A percentile compares a stretch with the other conserved stretches of the same genome.
These are phyloP conservation scores for Sisor rabdophorus DNA, from an alignment of 2,113 vertebrate species.

Conservation along the genomic window DNA sequence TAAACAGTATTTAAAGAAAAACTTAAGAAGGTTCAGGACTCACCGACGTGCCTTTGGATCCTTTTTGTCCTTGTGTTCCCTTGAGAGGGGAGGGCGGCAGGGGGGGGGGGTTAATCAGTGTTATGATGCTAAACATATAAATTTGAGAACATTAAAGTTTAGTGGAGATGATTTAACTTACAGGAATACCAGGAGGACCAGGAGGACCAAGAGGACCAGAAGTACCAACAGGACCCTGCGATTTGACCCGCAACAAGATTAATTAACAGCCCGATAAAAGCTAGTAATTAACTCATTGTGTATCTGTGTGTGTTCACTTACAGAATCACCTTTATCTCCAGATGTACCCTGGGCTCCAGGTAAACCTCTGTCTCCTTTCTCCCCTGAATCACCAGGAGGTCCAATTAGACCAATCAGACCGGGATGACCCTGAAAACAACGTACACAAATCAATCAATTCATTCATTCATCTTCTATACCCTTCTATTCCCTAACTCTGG, in stretches of 20 bases:
- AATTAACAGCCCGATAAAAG: too few relatives aligned
- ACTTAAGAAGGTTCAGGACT: slow-evolving; percentile 60
- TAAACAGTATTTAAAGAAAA: too few relatives aligned
- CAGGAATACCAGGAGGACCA: slow-evolving; percentile 90
- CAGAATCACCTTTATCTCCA: slow-evolving; percentile 87
- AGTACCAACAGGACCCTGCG: slow-evolving; percentile 79
- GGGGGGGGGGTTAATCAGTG: background rate
- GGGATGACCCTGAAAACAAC: slow-evolving; percentile 82
- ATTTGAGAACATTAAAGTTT: background rate
- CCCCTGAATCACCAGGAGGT: slow-evolving; percentile 90
- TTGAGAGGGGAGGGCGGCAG: slow-evolving; percentile 50
- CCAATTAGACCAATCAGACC: slow-evolving; percentile 96
- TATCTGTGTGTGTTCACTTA: slow-evolving; percentile 61
- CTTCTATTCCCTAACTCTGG: too few relatives aligned
- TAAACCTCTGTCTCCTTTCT: slow-evolving; percentile 94
- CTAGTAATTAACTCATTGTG: background rate
- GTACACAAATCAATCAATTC: too few relatives aligned
- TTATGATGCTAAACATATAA: background rate
- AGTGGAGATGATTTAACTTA: slow-evolving; percentile 63
- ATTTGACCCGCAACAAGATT: slow-evolving; percentile 3
- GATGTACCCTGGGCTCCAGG: slow-evolving; percentile 83
- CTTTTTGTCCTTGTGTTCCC: slow-evolving; percentile 92
- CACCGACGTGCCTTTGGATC: slow-evolving; percentile 88
- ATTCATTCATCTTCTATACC: too few relatives aligned
- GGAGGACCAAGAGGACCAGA: slow-evolving; percentile 88